Evolutionary conservation across 2,113 vertebrate genomes (phyloP).

Genomic region (Oreocharis arfaki): DNA sequence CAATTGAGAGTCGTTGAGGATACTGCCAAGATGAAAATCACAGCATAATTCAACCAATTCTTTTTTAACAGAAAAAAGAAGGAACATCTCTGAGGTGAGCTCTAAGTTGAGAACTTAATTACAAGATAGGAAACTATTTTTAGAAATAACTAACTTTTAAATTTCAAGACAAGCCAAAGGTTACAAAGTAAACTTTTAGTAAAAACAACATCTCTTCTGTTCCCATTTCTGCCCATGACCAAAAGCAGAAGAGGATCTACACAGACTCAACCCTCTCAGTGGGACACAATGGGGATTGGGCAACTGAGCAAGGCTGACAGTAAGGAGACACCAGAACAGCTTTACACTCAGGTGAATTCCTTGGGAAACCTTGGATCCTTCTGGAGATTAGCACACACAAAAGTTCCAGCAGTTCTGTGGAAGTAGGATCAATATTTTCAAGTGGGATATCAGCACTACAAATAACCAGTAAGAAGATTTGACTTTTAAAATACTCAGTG

Average conservation of each 20-base stretch:
- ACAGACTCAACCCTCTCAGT: background rate
- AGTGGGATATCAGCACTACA: background rate
- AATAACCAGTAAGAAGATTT: background rate
- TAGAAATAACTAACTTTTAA: background rate
- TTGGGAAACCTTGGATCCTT: background rate
- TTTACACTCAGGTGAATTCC: background rate
- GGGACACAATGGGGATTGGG: background rate
- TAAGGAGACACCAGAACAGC: background rate
- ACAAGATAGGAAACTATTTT: background rate
- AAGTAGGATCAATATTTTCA: background rate
- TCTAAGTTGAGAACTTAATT: constrained; percentile 25
- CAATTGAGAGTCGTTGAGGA: constrained; percentile 4
- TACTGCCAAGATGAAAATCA: background rate
- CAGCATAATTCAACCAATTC: background rate
- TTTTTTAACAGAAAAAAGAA: constrained; percentile 12
- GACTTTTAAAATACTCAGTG: background rate
- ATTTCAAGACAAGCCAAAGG: constrained; percentile 4
- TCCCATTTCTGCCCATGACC: background rate
- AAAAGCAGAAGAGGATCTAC: background rate
- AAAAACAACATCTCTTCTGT: background rate
- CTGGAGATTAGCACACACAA: background rate
- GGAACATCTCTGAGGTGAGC: background rate
- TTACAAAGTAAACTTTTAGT: background rate
- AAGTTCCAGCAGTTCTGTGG: background rate
- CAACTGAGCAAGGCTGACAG: background rate